Conservation (phyloP, 2,113 vertebrate genomes). For the Spea multiplicata region DNA sequence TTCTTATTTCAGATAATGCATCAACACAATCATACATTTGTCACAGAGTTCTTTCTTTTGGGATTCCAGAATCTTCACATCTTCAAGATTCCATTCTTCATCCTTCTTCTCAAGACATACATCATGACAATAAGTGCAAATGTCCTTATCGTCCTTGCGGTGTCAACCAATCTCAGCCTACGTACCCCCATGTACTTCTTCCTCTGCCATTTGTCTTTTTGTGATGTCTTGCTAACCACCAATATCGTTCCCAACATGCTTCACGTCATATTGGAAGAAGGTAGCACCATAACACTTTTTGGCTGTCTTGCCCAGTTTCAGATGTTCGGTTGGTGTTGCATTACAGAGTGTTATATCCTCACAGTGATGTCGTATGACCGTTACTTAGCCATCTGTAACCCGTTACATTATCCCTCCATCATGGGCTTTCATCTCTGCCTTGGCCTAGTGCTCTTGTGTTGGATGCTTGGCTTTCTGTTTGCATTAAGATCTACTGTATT, state of each 20-base stretch:
- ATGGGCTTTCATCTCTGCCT: conserved; percentile 33
- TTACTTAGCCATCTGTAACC: conserved; percentile 47
- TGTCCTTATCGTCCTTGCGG: not conserved
- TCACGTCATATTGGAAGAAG: conserved; percentile 46
- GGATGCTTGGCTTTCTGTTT: conserved; percentile 45
- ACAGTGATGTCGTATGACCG: conserved; percentile 48
- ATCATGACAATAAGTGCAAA: conserved; percentile 7
- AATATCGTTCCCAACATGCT: conserved; percentile 52
- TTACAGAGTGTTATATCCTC: conserved; percentile 53
- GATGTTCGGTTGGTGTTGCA: conserved; percentile 45
- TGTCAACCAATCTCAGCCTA: not conserved
- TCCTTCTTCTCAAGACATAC: conserved; percentile 8
- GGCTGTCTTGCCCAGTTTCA: conserved; percentile 49
- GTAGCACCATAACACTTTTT: conserved; percentile 45
- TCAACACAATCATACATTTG: conserved; percentile 2
- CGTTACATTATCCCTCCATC: conserved; percentile 20
- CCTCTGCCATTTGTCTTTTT: conserved; percentile 48
- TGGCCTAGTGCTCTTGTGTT: conserved; percentile 23
- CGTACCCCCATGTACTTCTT: conserved; percentile 38
- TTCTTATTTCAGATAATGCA: not conserved
- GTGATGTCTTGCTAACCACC: conserved; percentile 51
- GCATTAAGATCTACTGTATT: conserved; percentile 43
- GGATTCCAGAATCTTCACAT: conserved; percentile 19
- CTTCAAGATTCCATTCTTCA: conserved; percentile 1
- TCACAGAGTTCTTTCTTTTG: conserved; percentile 16